Evolutionary conservation across 1,140 invertebrate genomes (phyloP).

Genomic region (Drosophila bocki): DNA sequence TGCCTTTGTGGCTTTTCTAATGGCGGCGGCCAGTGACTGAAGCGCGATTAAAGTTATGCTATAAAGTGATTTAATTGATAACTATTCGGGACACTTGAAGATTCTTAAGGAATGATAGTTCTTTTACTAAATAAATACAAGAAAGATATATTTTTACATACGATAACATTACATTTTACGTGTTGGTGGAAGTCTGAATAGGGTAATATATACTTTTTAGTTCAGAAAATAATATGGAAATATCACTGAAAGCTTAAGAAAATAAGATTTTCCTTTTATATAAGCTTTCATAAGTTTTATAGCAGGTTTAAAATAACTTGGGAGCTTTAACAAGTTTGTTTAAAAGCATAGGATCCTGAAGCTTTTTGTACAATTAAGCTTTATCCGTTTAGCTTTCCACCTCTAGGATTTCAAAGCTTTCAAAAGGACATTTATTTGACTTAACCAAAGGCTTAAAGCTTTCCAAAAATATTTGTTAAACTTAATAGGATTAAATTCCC

Average conservation of each 20-base stretch:
- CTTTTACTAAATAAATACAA: neutral
- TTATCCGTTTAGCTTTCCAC: neutral
- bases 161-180: neutral
- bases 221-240: neutral
- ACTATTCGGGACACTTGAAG: neutral
- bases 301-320: neutral
- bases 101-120: neutral
- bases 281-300: neutral
- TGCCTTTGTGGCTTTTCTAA: constrained; percentile 57
- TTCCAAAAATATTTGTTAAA: neutral
- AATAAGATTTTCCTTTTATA: neutral
- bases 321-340: neutral
- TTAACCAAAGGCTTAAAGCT: neutral
- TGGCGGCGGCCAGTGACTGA: constrained; percentile 37
- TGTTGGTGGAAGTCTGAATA: neutral
- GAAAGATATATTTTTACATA: no score
- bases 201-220: neutral
- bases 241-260: neutral
- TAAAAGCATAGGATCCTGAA: neutral
- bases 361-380: neutral
- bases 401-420: neutral
- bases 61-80: constrained; percentile 10
- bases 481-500: neutral
- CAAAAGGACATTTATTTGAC: neutral
- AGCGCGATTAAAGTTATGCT: constrained; percentile 59